Evolutionary conservation across 1,140 invertebrate genomes (phyloP).

Genomic region (Andricus grossulariae): DNA sequence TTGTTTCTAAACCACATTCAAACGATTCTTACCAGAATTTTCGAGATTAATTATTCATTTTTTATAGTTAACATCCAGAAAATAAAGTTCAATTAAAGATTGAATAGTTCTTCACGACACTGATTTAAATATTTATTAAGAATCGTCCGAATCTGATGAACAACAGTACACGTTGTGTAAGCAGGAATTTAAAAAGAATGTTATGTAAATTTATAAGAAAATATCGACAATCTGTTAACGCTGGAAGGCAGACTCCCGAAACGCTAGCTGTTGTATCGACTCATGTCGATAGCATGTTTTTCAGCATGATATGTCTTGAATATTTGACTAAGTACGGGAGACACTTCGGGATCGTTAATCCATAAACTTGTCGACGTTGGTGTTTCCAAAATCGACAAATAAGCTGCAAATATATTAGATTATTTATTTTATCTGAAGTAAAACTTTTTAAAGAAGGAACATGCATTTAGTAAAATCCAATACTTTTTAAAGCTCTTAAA

Average conservation of each 20-base stretch:
- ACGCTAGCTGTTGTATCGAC: constrained; percentile 60
- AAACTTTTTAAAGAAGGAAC: background rate
- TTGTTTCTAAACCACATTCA: no score
- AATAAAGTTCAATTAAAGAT: background rate
- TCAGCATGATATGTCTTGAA: constrained; percentile 82
- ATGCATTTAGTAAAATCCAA: no score
- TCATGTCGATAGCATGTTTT: constrained; percentile 76
- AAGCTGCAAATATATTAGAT: constrained; percentile 72
- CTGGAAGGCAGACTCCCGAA: constrained; percentile 25
- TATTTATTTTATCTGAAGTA: background rate
- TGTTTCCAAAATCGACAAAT: constrained; percentile 81
- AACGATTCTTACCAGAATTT: no score
- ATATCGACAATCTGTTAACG: constrained; percentile 13
- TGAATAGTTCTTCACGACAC: background rate
- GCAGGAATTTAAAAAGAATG: background rate
- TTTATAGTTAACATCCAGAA: no score
- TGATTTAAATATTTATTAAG: background rate
- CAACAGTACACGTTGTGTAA: background rate
- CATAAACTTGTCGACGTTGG: constrained; percentile 78
- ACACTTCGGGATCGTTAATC: constrained; percentile 81
- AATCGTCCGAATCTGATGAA: background rate
- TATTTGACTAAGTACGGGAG: constrained; percentile 80
- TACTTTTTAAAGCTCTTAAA: no score
- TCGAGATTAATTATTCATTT: no score
- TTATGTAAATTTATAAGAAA: constrained; percentile 3